Evolutionary conservation across 2,797 vertebrate genomes (phyloP).

Genomic region (Megalops cyprinoides): DNA sequence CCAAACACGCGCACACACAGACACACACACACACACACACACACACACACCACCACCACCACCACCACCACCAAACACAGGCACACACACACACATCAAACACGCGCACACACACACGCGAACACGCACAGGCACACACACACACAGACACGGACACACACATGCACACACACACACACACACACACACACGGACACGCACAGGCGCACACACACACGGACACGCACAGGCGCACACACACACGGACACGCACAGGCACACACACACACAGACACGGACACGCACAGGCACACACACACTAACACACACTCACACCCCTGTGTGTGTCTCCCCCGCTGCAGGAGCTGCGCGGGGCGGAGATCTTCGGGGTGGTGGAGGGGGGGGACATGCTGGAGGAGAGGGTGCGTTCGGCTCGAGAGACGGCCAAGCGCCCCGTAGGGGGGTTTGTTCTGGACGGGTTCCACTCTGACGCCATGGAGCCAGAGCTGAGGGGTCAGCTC

Average conservation of each 20-base stretch:
- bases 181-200: too few relatives aligned
- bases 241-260: neutral
- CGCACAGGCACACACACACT: neutral
- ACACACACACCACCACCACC: neutral
- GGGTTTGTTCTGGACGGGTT: constrained; percentile 95
- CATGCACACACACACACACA: too few relatives aligned
- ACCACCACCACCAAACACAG: neutral
- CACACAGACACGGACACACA: too few relatives aligned
- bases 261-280: neutral
- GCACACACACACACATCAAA: neutral
- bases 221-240: too few relatives aligned
- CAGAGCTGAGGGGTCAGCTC: constrained; percentile 79
- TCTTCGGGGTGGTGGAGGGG: constrained; percentile 93
- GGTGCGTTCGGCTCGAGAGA: constrained; percentile 88
- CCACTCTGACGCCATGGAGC: constrained; percentile 74
- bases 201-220: neutral
- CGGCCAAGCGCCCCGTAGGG: constrained; percentile 88
- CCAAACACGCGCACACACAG: too few relatives aligned
- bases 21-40: neutral
- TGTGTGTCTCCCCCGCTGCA: constrained; percentile 53
- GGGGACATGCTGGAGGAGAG: constrained; percentile 90
- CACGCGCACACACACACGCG: neutral
- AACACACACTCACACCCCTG: neutral
- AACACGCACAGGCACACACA: neutral
- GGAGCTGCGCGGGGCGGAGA: constrained; percentile 79